phyloP scores from a whole-genome alignment of 2,113 vertebrate species.

The Sebastes schlegelii region DNA sequence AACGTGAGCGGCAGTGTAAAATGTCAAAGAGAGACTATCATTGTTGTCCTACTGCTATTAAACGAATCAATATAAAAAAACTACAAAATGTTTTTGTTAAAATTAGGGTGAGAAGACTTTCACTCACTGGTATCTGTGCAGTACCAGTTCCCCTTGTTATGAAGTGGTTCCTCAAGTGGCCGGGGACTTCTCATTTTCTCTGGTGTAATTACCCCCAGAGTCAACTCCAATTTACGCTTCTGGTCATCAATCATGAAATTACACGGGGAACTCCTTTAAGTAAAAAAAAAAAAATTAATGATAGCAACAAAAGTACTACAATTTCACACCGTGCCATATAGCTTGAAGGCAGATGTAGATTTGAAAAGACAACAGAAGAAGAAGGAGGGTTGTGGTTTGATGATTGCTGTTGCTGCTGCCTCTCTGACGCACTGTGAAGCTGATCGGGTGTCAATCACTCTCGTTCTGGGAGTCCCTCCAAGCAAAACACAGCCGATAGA shows the following conservation, averaged over 20 bases:
- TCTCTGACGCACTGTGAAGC: background rate
- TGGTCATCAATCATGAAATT: background rate
- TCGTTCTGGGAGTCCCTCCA: background rate
- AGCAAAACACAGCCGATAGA: background rate
- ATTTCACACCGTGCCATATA: background rate
- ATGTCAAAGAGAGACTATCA: no score
- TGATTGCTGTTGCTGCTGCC: background rate
- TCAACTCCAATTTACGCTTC: background rate
- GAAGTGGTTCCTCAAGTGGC: background rate
- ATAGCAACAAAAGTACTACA: background rate
- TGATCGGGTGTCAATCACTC: background rate
- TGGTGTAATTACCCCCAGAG: background rate
- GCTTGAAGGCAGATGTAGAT: background rate
- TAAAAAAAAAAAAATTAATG: background rate
- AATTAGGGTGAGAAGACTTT: no score
- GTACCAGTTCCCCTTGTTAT: no score
- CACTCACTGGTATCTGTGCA: no score
- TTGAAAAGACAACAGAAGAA: background rate
- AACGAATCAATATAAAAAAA: no score
- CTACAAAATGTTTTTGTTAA: no score
- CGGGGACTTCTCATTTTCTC: background rate
- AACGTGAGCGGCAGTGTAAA: no score
- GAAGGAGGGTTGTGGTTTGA: background rate
- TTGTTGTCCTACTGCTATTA: no score
- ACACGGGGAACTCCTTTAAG: background rate